Conservation (phyloP, 1,140 invertebrate species). For the Bemisia tabaci region DNA sequence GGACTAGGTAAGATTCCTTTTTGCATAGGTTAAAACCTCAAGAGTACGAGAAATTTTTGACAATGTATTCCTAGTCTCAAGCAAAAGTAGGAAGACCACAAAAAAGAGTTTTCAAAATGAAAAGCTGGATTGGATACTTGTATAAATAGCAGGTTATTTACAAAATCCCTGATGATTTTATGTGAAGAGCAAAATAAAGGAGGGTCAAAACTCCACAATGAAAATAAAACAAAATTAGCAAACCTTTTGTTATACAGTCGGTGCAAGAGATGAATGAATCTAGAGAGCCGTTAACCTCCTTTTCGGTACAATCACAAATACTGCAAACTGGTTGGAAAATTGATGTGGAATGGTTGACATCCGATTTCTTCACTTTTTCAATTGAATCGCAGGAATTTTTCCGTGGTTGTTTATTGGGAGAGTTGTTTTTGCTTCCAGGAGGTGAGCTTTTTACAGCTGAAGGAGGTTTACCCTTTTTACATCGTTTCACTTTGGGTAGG, state of each 20-base stretch:
- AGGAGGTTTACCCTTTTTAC: conserved; percentile 27
- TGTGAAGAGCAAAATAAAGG: too few relatives aligned
- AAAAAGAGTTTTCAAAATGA: too few relatives aligned
- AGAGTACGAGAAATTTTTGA: too few relatives aligned
- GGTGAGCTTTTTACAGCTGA: neutral
- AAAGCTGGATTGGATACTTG: too few relatives aligned
- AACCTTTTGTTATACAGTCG: neutral
- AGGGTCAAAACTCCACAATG: too few relatives aligned
- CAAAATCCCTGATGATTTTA: too few relatives aligned
- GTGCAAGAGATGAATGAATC: neutral
- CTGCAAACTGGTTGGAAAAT: neutral
- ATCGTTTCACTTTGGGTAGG: conserved; percentile 46
- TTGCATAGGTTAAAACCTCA: too few relatives aligned
- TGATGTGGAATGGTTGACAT: neutral
- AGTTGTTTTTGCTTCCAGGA: neutral
- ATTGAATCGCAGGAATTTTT: neutral
- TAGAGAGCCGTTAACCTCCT: neutral
- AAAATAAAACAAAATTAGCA: too few relatives aligned
- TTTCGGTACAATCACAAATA: neutral
- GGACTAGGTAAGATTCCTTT: too few relatives aligned
- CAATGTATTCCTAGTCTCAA: too few relatives aligned
- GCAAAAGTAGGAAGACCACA: too few relatives aligned
- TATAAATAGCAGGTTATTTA: too few relatives aligned
- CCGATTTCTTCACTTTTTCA: neutral
- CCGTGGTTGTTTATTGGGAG: neutral